Evolutionary conservation across 2,888 invertebrate genomes (phyloP).

Genomic region (Archips crataeganus): DNA sequence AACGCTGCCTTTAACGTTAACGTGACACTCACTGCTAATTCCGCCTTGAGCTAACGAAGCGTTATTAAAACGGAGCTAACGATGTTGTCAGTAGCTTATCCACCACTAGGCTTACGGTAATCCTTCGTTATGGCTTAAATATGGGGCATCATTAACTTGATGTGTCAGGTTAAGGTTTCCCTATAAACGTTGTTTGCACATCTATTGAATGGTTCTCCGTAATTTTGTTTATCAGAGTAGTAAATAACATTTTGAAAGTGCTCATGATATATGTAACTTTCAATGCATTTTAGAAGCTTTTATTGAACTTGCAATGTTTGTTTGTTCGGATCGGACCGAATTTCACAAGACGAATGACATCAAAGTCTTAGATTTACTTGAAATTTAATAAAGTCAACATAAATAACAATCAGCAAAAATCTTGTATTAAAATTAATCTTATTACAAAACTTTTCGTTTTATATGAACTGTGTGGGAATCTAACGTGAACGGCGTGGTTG

Average conservation of each 20-base stretch:
- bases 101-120: conserved; percentile 18
- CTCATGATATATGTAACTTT: too few species aligned
- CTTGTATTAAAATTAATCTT: too few species aligned
- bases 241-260: neutral
- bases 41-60: conserved; percentile 6
- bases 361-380: too few species aligned
- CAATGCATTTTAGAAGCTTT: too few species aligned
- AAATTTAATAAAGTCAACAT: too few species aligned
- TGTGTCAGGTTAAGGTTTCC: neutral
- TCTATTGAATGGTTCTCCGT: neutral
- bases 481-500: too few species aligned
- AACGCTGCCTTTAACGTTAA: neutral
- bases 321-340: too few species aligned
- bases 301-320: too few species aligned
- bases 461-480: too few species aligned
- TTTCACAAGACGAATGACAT: too few species aligned
- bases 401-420: too few species aligned
- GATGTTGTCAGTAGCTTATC: conserved; percentile 32
- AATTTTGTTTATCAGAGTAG: neutral
- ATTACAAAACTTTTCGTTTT: too few species aligned
- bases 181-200: neutral
- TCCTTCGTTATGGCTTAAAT: conserved; percentile 5
- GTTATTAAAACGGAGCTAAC: conserved; percentile 29
- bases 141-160: conserved; percentile 5
- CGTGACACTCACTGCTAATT: neutral